These are phyloP conservation scores for Leptocoma aspasia DNA, from an alignment of 2,113 vertebrate genomes.

Conservation along the genomic window DNA sequence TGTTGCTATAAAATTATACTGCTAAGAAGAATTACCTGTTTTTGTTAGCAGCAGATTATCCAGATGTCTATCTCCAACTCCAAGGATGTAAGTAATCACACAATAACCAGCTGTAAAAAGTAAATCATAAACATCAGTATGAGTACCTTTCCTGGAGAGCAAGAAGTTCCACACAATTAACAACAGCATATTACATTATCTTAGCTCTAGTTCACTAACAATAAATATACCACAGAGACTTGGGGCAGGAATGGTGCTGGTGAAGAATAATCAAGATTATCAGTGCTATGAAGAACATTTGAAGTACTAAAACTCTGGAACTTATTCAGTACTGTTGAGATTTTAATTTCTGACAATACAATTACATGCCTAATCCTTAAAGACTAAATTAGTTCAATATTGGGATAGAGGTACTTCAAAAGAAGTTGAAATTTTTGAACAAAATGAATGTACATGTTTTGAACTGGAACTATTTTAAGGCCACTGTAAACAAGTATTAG, in stretches of 20 bases:
- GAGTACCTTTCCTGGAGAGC: neutral
- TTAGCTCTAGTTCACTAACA: neutral
- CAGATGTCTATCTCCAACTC: slow-evolving; percentile 95
- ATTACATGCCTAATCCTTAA: neutral
- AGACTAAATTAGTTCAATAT: neutral
- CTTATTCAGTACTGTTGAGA: neutral
- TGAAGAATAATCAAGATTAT: neutral
- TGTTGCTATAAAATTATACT: neutral
- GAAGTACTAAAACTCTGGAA: neutral
- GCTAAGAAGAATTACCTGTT: slow-evolving; percentile 75
- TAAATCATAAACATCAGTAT: neutral
- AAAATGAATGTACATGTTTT: neutral
- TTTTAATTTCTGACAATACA: neutral
- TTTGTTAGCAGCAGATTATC: slow-evolving; percentile 97
- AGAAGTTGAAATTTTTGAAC: neutral
- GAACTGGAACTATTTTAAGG: neutral
- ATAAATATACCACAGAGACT: neutral
- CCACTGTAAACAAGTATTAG: neutral
- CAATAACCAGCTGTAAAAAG: slow-evolving; percentile 90
- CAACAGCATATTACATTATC: neutral
- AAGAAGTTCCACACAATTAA: slow-evolving; percentile 1
- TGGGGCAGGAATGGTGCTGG: neutral
- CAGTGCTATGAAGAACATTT: neutral
- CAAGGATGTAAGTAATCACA: slow-evolving; percentile 97
- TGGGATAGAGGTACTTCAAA: neutral